phyloP scores from a whole-genome alignment of 2,888 invertebrate genomes.

The Eupelmus urozonus region DNA sequence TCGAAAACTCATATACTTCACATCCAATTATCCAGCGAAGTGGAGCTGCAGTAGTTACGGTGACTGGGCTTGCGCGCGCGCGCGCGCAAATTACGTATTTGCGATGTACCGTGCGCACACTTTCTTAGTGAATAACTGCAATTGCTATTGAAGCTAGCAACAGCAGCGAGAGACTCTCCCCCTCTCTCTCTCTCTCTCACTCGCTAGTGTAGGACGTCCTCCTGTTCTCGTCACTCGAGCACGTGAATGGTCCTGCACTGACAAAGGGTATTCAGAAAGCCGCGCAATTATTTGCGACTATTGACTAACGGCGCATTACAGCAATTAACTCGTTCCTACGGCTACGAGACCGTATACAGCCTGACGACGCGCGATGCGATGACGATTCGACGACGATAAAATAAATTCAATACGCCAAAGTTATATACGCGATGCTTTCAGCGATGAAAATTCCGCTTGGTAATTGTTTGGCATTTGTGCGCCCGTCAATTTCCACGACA shows the following conservation, averaged over 20 bases:
- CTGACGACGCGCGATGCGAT: background rate
- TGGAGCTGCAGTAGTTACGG: slow-evolving; percentile 1
- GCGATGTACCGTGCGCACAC: slow-evolving; percentile 8
- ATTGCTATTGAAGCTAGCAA: slow-evolving; percentile 19
- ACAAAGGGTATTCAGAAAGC: slow-evolving; percentile 52
- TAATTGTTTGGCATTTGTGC: background rate
- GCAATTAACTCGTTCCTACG: slow-evolving; percentile 54
- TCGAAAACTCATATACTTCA: background rate
- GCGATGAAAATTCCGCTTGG: slow-evolving; percentile 23
- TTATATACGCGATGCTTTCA: slow-evolving; percentile 18
- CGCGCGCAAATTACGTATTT: slow-evolving; percentile 27
- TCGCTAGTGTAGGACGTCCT: slow-evolving; percentile 33
- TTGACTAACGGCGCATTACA: slow-evolving; percentile 50
- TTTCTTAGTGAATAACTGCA: slow-evolving; percentile 47
- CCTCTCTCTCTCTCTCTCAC: too few species aligned
- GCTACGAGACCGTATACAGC: background rate
- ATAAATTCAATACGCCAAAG: slow-evolving; percentile 41
- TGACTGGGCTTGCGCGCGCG: background rate
- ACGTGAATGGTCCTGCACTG: slow-evolving; percentile 14
- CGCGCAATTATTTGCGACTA: slow-evolving; percentile 49
- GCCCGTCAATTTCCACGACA: background rate
- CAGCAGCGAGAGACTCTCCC: slow-evolving; percentile 11
- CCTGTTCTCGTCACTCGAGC: background rate
- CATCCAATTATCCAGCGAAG: slow-evolving; percentile 36
- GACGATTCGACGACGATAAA: slow-evolving; percentile 30